Percentiles rank a stretch among this genome's conserved stretches.
phyloP scores from a whole-genome alignment of 2,888 invertebrate species.

The Plebejus argus region DNA sequence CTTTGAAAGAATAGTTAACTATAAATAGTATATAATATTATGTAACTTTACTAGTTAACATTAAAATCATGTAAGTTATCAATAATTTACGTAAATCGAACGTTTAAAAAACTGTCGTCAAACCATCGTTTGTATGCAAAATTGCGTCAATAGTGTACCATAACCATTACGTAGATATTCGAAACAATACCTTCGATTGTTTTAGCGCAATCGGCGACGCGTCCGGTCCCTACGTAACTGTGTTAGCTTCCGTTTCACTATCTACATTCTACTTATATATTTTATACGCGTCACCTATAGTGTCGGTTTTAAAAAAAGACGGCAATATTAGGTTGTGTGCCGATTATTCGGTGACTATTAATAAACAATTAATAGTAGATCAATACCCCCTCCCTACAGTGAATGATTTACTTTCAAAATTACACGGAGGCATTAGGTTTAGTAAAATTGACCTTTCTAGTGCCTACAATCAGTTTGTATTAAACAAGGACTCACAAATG shows the following conservation, averaged over 20 bases:
- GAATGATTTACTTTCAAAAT: no score
- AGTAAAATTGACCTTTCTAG: no score
- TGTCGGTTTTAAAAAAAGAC: no score
- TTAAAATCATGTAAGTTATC: not conserved
- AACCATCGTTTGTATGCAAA: conserved; percentile 12
- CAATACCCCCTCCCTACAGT: no score
- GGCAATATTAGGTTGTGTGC: no score
- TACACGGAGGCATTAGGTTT: no score
- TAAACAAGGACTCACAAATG: no score
- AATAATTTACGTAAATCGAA: not conserved
- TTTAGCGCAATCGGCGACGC: not conserved
- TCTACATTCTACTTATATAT: no score
- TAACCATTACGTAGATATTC: conserved; percentile 11
- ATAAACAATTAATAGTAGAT: no score
- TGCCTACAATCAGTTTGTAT: no score
- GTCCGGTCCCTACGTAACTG: conserved; percentile 15
- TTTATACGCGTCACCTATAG: no score
- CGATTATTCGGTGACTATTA: no score
- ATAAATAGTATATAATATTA: not conserved
- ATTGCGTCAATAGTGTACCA: conserved; percentile 25
- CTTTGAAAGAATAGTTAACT: not conserved
- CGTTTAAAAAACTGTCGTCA: not conserved
- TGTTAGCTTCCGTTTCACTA: conserved; percentile 12
- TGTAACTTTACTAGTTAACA: not conserved
- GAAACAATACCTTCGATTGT: conserved; percentile 26